These are phyloP conservation scores for Belgica antarctica DNA, from an alignment of 2,888 invertebrate genomes.

Conservation along the genomic window DNA sequence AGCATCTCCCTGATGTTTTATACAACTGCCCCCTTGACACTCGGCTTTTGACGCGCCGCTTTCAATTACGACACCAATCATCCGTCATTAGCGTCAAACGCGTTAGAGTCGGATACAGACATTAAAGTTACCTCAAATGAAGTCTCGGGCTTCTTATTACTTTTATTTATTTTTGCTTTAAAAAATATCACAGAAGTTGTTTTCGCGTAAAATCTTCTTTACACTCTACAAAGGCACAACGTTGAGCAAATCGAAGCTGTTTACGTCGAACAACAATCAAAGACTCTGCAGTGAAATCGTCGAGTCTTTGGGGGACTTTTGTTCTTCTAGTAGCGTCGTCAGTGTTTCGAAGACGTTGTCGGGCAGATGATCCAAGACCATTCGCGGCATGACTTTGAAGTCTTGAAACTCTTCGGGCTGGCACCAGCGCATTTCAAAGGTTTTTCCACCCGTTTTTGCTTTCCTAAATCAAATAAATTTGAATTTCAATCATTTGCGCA, in stretches of 20 bases:
- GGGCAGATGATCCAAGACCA: constrained; percentile 83
- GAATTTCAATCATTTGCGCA: background rate
- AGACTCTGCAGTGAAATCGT: constrained; percentile 28
- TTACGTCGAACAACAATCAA: background rate
- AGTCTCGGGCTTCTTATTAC: background rate
- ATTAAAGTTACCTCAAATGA: background rate
- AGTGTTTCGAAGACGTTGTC: constrained; percentile 73
- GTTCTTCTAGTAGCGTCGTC: constrained; percentile 61
- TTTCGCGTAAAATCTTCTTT: background rate
- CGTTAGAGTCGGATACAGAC: too few relatives aligned
- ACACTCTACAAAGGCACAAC: background rate
- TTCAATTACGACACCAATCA: too few relatives aligned
- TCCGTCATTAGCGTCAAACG: too few relatives aligned
- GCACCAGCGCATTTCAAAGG: constrained; percentile 78
- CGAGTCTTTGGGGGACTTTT: constrained; percentile 36
- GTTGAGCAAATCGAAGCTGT: too few relatives aligned
- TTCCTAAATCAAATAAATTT: constrained; percentile 55
- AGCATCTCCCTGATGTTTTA: too few relatives aligned
- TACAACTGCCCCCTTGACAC: too few relatives aligned
- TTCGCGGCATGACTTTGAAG: constrained; percentile 78
- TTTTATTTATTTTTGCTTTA: background rate
- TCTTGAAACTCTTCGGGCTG: constrained; percentile 77
- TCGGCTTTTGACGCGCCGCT: too few relatives aligned
- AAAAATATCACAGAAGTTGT: constrained; percentile 35
- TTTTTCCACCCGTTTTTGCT: constrained; percentile 63